Evolutionary conservation across 1,140 invertebrate genomes (phyloP).

Genomic region (Caerostris darwini): DNA sequence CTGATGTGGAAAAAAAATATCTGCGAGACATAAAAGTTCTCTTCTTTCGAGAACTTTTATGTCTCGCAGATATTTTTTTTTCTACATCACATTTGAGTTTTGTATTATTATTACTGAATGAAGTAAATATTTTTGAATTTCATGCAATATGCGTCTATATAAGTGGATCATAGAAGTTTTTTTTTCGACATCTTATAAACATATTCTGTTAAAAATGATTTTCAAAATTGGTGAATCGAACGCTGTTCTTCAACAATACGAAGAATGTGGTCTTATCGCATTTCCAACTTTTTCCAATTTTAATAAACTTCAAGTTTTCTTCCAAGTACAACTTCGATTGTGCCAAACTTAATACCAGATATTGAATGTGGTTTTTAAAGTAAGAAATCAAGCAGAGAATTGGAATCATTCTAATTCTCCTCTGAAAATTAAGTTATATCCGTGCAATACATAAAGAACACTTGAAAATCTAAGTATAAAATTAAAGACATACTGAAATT

Average conservation of each 20-base stretch:
- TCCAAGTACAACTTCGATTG: background rate
- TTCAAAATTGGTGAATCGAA: slow-evolving; percentile 13
- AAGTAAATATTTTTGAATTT: background rate
- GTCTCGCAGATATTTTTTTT: no score
- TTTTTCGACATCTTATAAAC: background rate
- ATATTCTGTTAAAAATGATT: background rate
- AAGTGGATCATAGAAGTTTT: background rate
- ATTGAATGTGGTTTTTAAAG: background rate
- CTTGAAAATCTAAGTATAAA: background rate
- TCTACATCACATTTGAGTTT: no score
- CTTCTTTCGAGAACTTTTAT: no score
- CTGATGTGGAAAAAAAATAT: no score
- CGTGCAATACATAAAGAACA: background rate
- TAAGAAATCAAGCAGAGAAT: background rate
- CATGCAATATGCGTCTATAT: background rate
- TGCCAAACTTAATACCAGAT: background rate
- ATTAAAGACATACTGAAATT: background rate
- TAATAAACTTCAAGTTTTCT: background rate
- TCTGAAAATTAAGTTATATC: background rate
- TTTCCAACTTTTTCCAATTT: slow-evolving; percentile 26
- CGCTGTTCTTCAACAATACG: background rate
- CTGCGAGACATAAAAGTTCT: no score
- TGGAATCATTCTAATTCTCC: background rate
- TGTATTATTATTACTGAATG: no score
- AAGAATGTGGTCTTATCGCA: slow-evolving; percentile 31